These are phyloP conservation scores for Malacoraja senta DNA, from an alignment of 2,797 vertebrate species.

Conservation along the genomic window DNA sequence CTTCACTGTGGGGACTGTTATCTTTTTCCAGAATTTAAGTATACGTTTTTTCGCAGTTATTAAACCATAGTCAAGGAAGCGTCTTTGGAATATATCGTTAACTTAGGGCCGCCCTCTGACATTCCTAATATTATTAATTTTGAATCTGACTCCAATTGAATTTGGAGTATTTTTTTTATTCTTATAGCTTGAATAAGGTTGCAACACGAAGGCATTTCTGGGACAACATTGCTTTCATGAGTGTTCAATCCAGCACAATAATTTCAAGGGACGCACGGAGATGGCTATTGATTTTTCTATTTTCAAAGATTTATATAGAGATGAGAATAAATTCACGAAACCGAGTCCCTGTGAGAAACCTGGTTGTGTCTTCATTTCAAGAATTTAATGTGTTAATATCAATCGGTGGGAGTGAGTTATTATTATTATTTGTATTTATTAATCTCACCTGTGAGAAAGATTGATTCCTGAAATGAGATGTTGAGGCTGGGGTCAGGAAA, in stretches of 20 bases:
- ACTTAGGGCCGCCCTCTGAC: no score
- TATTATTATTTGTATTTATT: neutral
- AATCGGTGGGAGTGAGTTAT: neutral
- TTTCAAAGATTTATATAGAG: conserved; percentile 1
- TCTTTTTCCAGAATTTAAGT: no score
- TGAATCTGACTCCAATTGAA: no score
- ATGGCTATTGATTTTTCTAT: conserved; percentile 5
- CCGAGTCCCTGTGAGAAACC: neutral
- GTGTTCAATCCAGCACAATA: neutral
- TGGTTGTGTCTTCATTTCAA: neutral
- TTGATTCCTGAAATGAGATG: no score
- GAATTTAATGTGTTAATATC: neutral
- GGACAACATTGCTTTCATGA: neutral
- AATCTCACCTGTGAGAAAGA: no score
- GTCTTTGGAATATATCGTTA: no score
- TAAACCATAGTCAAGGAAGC: no score
- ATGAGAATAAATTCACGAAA: neutral
- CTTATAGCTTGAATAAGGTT: neutral
- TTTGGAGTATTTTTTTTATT: no score
- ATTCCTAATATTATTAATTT: no score
- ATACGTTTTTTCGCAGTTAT: no score
- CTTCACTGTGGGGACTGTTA: no score
- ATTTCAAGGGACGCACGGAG: neutral
- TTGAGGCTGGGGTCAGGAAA: no score
- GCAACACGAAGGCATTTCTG: neutral